Evolutionary conservation across 1,140 invertebrate species (phyloP).

Genomic region (Ctenoplectra terminalis): DNA sequence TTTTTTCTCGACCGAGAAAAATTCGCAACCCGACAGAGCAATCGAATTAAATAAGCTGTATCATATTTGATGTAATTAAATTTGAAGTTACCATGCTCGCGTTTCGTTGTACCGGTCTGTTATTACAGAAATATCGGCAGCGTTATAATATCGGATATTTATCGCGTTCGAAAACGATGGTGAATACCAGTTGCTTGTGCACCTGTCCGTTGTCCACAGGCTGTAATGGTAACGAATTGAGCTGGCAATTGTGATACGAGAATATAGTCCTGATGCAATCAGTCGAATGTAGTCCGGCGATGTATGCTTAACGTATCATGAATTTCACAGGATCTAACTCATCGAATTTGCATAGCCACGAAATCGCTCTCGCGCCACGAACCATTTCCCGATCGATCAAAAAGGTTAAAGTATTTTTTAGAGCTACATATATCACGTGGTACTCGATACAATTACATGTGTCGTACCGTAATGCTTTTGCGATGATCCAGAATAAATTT

Average conservation of each 20-base stretch:
- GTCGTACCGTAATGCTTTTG: too few species aligned
- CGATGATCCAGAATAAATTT: too few species aligned
- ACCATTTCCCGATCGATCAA: not conserved
- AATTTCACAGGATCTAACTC: conserved; percentile 54
- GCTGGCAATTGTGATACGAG: conserved; percentile 51
- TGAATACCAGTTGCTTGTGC: conserved; percentile 46
- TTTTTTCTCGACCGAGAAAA: too few species aligned
- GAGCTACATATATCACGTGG: not conserved
- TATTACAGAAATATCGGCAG: conserved; percentile 28
- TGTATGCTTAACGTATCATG: conserved; percentile 61
- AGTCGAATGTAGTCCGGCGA: conserved; percentile 35
- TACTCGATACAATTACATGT: too few species aligned
- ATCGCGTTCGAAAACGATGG: conserved; percentile 42
- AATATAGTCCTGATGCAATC: conserved; percentile 54
- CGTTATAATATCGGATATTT: conserved; percentile 23
- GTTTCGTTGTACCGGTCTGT: conserved; percentile 17
- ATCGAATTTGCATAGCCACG: not conserved
- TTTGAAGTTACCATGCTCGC: conserved; percentile 18
- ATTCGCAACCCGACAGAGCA: too few species aligned
- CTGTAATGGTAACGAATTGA: conserved; percentile 44
- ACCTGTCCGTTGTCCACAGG: conserved; percentile 45
- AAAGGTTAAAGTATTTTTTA: not conserved
- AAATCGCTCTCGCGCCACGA: not conserved
- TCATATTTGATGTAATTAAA: too few species aligned
- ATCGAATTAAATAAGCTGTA: too few species aligned